These are phyloP conservation scores for Drosophila subsilvestris DNA, from an alignment of 2,888 invertebrate genomes.

Conservation along the genomic window DNA sequence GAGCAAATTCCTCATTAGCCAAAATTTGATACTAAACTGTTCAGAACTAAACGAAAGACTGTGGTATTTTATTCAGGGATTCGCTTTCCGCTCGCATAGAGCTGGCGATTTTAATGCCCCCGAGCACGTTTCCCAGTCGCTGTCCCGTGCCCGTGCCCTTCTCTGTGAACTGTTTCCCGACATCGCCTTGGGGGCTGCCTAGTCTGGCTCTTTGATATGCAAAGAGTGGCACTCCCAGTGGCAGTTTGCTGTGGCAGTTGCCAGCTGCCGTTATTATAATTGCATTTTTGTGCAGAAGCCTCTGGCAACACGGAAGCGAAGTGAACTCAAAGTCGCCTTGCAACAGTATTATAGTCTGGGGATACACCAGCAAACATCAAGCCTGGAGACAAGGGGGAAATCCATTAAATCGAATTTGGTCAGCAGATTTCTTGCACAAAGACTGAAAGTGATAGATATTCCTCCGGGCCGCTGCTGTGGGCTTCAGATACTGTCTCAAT, in stretches of 20 bases:
- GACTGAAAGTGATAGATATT: conserved; percentile 33
- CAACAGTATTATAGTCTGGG: conserved; percentile 17
- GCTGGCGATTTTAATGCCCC: not conserved
- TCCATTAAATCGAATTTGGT: conserved; percentile 29
- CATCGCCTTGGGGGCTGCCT: conserved; percentile 4
- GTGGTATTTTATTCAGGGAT: not conserved
- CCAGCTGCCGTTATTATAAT: conserved; percentile 43
- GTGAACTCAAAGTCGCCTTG: conserved; percentile 9
- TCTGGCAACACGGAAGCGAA: conserved; percentile 13
- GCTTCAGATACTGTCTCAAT: conserved; percentile 5
- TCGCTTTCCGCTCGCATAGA: not conserved
- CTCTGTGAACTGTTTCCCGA: conserved; percentile 2
- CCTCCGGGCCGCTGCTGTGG: no score
- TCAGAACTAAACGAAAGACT: no score
- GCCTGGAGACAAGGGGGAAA: not conserved
- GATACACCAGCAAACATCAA: not conserved
- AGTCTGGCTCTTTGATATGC: conserved; percentile 22
- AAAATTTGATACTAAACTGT: conserved; percentile 8
- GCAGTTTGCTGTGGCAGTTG: conserved; percentile 5
- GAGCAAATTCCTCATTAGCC: conserved; percentile 13
- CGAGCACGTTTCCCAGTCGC: conserved; percentile 14
- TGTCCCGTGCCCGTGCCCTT: not conserved
- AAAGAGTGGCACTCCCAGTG: conserved; percentile 8
- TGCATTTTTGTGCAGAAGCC: conserved; percentile 58
- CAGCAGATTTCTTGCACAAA: conserved; percentile 15